Evolutionary conservation across 2,888 invertebrate genomes (phyloP), one percentile per base, ranked within the genome.

Genomic region (Folsomia manolachei): DNA sequence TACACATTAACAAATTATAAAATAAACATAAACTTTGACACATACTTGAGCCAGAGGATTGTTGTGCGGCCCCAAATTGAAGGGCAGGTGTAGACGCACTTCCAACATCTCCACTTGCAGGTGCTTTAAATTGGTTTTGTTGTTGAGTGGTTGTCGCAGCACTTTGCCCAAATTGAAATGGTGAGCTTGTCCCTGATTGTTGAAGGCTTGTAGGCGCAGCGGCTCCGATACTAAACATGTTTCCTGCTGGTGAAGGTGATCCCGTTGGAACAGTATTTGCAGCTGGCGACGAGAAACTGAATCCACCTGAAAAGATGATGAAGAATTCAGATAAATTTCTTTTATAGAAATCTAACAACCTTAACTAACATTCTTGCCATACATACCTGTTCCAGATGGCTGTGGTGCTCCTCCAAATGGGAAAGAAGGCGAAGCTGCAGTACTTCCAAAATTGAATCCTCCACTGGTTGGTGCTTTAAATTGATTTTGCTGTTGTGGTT

Each of bases 181-280:
- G 39, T n/a, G 39, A 39, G 26, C 9, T 7, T 18, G 63, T 66
- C 2, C 25, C 27, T 19, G 66, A 27, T 24, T 27, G 1, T 21
- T 26, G 39, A 1, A 21, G 61, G 27, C 19, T 25, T 14, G 39
- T 21, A 14, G 69, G 61, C n/a, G 61, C 23, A 11, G 69, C 53
- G 21, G 53, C 65, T 60, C 71, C 71, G 4, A 71, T 21, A 26
- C 63, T 76, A 52, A 76, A 76, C 75, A 76, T 76, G 4, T 67
- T 68, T 51, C 21, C 61, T 19, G 68, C 71, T 18, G 71, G 71
- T 64, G 71, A 70, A 56, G 66, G 70, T 53, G 56, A 39, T 11
- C 4, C 26, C 7, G 73, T 70, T 21, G 66, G 71, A 24, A 61
- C 52, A 27, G 64, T 7, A 7, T 26, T 18, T 63, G 18, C 24